Conservation (phyloP, 2,888 invertebrate genomes). For the Conistra vaccinii region DNA sequence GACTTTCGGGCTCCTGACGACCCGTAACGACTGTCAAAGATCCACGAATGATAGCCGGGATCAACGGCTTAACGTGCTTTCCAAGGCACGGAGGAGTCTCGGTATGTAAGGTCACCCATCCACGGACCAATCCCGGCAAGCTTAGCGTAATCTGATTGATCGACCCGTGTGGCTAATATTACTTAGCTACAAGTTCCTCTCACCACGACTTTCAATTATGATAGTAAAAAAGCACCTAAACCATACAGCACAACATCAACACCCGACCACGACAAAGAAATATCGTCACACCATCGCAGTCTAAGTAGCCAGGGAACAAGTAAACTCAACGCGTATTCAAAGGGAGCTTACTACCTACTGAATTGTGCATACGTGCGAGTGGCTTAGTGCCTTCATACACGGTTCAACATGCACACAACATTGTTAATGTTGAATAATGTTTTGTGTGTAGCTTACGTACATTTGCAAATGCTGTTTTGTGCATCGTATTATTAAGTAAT, state of each 20-base stretch:
- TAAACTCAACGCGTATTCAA: slow-evolving; percentile 55
- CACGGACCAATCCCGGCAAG: no score
- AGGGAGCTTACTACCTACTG: slow-evolving; percentile 54
- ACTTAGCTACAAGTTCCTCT: no score
- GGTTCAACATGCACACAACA: slow-evolving; percentile 10
- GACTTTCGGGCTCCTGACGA: no score
- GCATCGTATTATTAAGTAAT: not conserved
- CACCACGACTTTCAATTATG: not conserved
- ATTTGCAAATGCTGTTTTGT: not conserved
- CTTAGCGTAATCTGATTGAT: no score
- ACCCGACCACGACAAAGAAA: slow-evolving; percentile 33
- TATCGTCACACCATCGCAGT: slow-evolving; percentile 26
- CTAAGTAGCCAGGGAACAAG: slow-evolving; percentile 55
- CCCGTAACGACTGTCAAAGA: no score
- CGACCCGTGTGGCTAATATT: no score
- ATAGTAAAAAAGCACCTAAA: slow-evolving; percentile 4
- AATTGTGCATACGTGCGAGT: slow-evolving; percentile 45
- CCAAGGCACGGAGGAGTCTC: no score
- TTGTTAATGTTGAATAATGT: slow-evolving; percentile 16
- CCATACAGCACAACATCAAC: slow-evolving; percentile 25
- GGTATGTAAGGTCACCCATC: no score
- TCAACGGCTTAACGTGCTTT: no score
- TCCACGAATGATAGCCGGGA: no score
- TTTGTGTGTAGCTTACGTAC: not conserved
- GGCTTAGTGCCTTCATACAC: slow-evolving; percentile 41